Evolutionary conservation across 2,888 invertebrate species (phyloP).

Genomic region (Acleris holmiana): DNA sequence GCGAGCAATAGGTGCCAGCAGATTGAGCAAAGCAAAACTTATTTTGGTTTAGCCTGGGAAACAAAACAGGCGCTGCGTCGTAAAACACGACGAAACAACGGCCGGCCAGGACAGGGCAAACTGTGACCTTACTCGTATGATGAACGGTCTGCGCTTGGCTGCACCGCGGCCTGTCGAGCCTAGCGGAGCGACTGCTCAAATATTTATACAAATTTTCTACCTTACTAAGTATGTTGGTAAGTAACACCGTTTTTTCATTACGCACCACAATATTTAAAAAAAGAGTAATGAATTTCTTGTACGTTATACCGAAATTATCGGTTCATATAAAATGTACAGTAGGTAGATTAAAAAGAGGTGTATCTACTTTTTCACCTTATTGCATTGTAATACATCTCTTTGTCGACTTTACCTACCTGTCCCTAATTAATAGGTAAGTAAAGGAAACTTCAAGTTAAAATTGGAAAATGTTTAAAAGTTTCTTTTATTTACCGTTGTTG

Average conservation of each 20-base stretch:
- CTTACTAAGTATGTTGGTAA: neutral
- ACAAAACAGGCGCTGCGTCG: slow-evolving; percentile 70
- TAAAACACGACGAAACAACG: slow-evolving; percentile 63
- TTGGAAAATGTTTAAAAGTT: too few relatives aligned
- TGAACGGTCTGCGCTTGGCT: slow-evolving; percentile 57
- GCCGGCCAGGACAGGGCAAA: slow-evolving; percentile 60
- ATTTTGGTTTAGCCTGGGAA: slow-evolving; percentile 77
- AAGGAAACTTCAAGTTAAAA: too few relatives aligned
- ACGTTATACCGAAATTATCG: too few relatives aligned
- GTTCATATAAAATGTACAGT: too few relatives aligned
- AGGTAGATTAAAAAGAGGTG: too few relatives aligned
- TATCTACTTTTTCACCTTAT: too few relatives aligned
- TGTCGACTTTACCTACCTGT: too few relatives aligned
- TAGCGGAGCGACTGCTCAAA: slow-evolving; percentile 44
- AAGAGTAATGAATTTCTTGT: too few relatives aligned
- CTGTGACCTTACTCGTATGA: slow-evolving; percentile 73
- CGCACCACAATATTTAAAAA: too few relatives aligned
- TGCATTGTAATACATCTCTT: too few relatives aligned
- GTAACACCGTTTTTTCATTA: too few relatives aligned
- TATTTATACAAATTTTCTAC: slow-evolving; percentile 44
- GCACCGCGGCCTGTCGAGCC: slow-evolving; percentile 53
- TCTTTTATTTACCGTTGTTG: neutral
- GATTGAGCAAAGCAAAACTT: slow-evolving; percentile 47
- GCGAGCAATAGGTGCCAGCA: slow-evolving; percentile 66
- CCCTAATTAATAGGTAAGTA: too few relatives aligned